These are phyloP conservation scores for Noctilio leporinus DNA, from an alignment of 2,113 vertebrate species.

Conservation along the genomic window DNA sequence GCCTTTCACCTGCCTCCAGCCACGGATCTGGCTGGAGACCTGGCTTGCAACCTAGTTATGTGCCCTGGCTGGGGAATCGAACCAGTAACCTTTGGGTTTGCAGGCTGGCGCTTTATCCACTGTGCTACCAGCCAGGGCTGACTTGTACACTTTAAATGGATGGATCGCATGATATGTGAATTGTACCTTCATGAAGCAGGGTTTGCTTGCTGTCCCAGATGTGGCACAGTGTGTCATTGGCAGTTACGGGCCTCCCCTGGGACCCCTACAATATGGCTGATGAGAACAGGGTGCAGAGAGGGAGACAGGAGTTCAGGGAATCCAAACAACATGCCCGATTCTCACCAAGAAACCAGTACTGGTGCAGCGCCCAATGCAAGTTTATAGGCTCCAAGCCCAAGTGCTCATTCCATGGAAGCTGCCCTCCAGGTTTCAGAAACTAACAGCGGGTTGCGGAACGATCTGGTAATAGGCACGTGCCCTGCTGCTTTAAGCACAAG, in stretches of 20 bases:
- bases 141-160: neutral
- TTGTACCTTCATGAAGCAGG: neutral
- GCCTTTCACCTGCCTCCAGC: too few relatives aligned
- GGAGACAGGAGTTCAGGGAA: neutral
- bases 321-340: neutral
- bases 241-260: neutral
- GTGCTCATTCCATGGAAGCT: neutral
- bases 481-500: neutral
- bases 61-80: too few relatives aligned
- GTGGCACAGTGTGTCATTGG: neutral
- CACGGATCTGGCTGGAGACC: too few relatives aligned
- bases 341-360: neutral
- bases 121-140: too few relatives aligned
- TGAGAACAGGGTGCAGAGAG: conserved; percentile 20
- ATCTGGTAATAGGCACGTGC: neutral
- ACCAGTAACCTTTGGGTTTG: too few relatives aligned
- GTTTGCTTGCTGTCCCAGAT: neutral
- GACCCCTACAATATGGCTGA: neutral
- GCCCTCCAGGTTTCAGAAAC: neutral
- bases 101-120: too few relatives aligned
- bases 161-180: neutral
- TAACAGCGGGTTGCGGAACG: too few relatives aligned
- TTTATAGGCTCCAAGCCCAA: neutral
- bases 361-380: conserved; percentile 38
- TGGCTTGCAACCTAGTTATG: too few relatives aligned